Base-by-base conservation (phyloP, 2,888 invertebrate species). In the Epirrita christyi region DNA sequence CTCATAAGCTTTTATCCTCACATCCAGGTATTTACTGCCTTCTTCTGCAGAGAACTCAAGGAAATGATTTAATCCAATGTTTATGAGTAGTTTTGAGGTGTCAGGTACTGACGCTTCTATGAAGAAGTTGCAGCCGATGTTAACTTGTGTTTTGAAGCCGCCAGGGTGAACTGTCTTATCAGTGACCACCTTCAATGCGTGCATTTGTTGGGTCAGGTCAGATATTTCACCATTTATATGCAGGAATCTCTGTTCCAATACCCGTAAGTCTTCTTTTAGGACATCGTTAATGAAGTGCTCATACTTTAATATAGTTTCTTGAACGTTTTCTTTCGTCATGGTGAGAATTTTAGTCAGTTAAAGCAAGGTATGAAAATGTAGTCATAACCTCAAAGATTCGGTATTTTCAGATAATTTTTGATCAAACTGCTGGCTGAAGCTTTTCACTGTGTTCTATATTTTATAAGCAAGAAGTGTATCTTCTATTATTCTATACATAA, bases 51-150 rank as follows among this genome's bases (percentile, higher is more conserved):
- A 94, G 68, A 97, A 94, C 75, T 97, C 96, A 32, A 97, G 83
- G 78, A 93, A 97, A 72, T 95, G 93, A 50, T 96, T 95, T 67
- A 95, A 93, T 0, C 97, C 97, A 59, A 97, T 87, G 75, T 96
- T 94, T 21, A 97, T 92, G 21, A 95, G 86, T 48, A 97, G 93
- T 38, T 84, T 93, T 0, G 94, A 93, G 0, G 94, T 88, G 75
- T 96, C 94, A 48, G 92, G 85, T 49, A 97, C 94, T 52, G 94
- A 88, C 0, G 96, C 96, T 80, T 97, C 95, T 78, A 96, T 94
- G 72, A 96, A 97, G 67, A 97, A 95, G 79, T 96, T 96, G 69
- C 96, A 95, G n/a, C 97, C 97, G 29, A 98, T 85, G 77, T 97
- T 96, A 27, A 97, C 93, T 73, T 91, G 90, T 3, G 85, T 81